phyloP scores from a whole-genome alignment of 2,888 invertebrate genomes.

The Heliconius charithonia region DNA sequence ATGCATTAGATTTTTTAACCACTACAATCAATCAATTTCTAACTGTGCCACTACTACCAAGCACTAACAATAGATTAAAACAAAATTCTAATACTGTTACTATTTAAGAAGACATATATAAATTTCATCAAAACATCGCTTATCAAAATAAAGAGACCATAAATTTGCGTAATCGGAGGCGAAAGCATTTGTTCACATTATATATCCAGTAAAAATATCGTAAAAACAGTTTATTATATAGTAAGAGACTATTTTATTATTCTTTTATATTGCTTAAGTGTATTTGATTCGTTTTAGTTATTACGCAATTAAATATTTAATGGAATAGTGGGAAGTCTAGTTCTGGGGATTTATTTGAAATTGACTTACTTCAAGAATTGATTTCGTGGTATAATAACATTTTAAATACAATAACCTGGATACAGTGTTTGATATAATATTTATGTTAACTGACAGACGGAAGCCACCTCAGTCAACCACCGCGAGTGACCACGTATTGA shows the following conservation, averaged over 20 bases:
- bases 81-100: not conserved
- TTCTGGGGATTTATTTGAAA: no score
- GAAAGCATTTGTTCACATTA: constrained; percentile 33
- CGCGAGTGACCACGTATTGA: no score
- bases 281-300: constrained; percentile 13
- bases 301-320: not conserved
- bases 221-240: constrained; percentile 50
- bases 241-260: constrained; percentile 24
- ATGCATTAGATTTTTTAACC: no score
- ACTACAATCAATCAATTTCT: no score
- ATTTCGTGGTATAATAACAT: no score
- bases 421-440: no score
- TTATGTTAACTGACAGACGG: no score
- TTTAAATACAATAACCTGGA: no score
- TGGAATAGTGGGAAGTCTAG: not conserved
- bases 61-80: not conserved
- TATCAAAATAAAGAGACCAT: constrained; percentile 55
- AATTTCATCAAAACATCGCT: constrained; percentile 27
- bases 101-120: not conserved
- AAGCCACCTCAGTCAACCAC: no score
- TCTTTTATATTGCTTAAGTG: constrained; percentile 34
- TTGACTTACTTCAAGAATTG: no score
- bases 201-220: constrained; percentile 57
- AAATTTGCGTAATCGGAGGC: constrained; percentile 51
- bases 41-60: no score